Base-by-base conservation (phyloP, 2,113 vertebrate genomes). In the Acrocephalus arundinaceus region DNA sequence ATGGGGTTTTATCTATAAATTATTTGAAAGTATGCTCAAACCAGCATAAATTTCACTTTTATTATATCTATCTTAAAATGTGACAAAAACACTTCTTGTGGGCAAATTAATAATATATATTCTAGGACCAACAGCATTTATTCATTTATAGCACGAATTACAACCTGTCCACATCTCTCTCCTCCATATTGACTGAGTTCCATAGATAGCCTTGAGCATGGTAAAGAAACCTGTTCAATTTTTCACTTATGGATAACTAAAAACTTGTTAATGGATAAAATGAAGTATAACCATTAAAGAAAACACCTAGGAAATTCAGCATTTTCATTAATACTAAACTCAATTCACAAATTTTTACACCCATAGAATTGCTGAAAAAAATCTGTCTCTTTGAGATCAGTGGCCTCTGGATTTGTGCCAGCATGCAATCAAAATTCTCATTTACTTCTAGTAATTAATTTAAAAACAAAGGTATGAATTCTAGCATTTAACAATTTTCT, bases 401-500 rank as follows among this genome's bases (percentile, higher is more conserved):
- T 65, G 52, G 25, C 54, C 65, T 78, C 62, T 65, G 41, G 45
- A 49, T 81, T 88, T 89, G 8, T 74, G 65, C 48, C 78, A 63
- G 65, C 23, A 61, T 57, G 35, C n/a, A 93, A 71, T 93, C 75
- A 97, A 78, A 96, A 75, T 71, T 94, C 85, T 91, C 75, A 77
- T 80, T 90, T 90, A 45, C 25, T 93, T 91, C 35, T 59, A 84
- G 28, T 9, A 63, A 41, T 94, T 94, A 62, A 86, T 94, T 92
- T 93, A 54, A 94, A 95, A 94, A 96, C 41, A 78, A 88, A 97
- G 37, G 66, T 73, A 88, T 57, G 27, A 96, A 94, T 96, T 93
- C 70, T 77, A 75, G 10, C 54, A 80, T 75, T 92, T 83, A 65
- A 79, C 93, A 89, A 82, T 82, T 83, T 89, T 83, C 48, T 86